phyloP scores from a whole-genome alignment of 2,797 vertebrate species.

The Crenuchus spilurus region DNA sequence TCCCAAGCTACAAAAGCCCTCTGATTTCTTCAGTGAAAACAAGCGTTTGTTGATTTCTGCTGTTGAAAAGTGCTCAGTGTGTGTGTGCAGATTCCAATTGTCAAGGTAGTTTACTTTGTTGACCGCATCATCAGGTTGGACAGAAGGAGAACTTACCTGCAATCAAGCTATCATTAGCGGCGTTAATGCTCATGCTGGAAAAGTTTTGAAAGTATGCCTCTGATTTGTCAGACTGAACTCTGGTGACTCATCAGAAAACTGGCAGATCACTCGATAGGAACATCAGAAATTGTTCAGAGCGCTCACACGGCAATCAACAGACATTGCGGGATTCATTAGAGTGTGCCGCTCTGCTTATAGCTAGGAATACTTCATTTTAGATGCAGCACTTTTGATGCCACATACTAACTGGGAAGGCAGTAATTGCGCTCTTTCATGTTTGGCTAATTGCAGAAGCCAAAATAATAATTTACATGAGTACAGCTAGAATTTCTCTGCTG shows the following conservation, averaged over 20 bases:
- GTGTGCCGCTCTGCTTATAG: slow-evolving; percentile 13
- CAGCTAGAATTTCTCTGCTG: not conserved
- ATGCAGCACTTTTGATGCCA: not conserved
- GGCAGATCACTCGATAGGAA: not conserved
- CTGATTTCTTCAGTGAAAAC: slow-evolving; percentile 1
- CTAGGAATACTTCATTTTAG: not conserved
- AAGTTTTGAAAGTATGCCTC: not conserved
- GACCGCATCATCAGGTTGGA: slow-evolving; percentile 1
- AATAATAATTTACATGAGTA: slow-evolving; percentile 2
- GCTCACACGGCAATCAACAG: slow-evolving; percentile 18
- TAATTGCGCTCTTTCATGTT: slow-evolving; percentile 53
- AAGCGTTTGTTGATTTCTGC: not conserved
- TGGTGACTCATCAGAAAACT: slow-evolving; percentile 37
- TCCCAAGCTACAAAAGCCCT: not conserved
- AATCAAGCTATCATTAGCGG: slow-evolving; percentile 26
- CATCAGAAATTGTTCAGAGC: not conserved
- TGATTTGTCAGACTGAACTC: slow-evolving; percentile 27
- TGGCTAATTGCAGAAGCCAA: slow-evolving; percentile 16
- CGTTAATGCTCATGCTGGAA: not conserved
- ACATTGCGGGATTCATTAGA: not conserved
- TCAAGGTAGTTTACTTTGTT: slow-evolving; percentile 2
- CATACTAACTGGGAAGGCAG: not conserved
- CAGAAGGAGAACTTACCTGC: not conserved
- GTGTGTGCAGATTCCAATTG: not conserved
- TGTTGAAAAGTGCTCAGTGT: too few relatives aligned